A percentile compares a stretch with the other conserved stretches of the same genome.
These are phyloP conservation scores for Scopus umbretta DNA, from an alignment of 2,113 vertebrate genomes.

Conservation along the genomic window DNA sequence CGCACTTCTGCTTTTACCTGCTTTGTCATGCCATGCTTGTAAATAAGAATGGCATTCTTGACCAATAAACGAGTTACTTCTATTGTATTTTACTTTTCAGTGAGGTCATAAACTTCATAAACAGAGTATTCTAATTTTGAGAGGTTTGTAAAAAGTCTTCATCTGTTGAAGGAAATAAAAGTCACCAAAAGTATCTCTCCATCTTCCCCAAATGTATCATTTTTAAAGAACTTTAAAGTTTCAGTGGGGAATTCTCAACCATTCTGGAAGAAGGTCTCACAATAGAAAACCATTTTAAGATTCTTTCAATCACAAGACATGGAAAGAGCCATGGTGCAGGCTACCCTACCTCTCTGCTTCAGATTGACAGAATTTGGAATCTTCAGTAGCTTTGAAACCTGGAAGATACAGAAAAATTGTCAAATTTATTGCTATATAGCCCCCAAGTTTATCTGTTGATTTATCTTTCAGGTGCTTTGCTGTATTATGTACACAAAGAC, in stretches of 20 bases:
- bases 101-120: not conserved
- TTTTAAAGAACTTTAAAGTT: not conserved
- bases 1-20: not conserved
- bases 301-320: not conserved
- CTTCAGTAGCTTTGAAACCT: not conserved
- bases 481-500: not conserved
- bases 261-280: not conserved
- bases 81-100: not conserved
- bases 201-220: not conserved
- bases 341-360: not conserved
- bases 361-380: not conserved
- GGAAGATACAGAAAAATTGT: not conserved
- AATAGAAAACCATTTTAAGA: not conserved
- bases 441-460: not conserved
- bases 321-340: not conserved
- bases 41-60: not conserved
- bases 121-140: not conserved
- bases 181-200: not conserved
- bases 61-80: not conserved
- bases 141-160: not conserved
- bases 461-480: not conserved
- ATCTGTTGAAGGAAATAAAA: not conserved
- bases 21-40: not conserved
- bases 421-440: not conserved
- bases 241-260: not conserved